Base-by-base conservation (phyloP, 1,140 invertebrate genomes). In the Papilio dardanus region DNA sequence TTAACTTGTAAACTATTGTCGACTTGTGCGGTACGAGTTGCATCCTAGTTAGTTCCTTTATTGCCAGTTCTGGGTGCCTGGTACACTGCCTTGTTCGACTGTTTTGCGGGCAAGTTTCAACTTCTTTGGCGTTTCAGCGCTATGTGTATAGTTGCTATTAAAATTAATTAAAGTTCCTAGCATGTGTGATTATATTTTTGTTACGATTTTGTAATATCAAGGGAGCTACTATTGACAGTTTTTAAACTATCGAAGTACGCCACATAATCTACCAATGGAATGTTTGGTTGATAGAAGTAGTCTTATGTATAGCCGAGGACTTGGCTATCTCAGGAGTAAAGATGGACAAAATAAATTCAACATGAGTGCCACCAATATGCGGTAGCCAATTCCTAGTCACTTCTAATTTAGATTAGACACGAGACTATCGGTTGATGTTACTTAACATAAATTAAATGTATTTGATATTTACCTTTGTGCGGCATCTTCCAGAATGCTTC, bases 401-500 rank as follows among this genome's bases (percentile, higher is more conserved):
- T n/a, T n/a, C n/a, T n/a, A n/a, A n/a, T n/a, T n/a, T n/a, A n/a
- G n/a, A n/a, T n/a, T n/a, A n/a, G n/a, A n/a, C n/a, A n/a, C n/a
- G n/a, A n/a, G n/a, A n/a, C n/a, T n/a, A n/a, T n/a, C n/a, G n/a
- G n/a, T n/a, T n/a, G n/a, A n/a, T n/a, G n/a, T n/a, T n/a, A n/a
- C n/a, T n/a, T n/a, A n/a, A n/a, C n/a, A n/a, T n/a, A n/a, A n/a
- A n/a, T n/a, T n/a, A n/a, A n/a, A n/a, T n/a, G n/a, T n/a, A 37
- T 7, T 21, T 12, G 3, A 30, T 33, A 54, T 65, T 82, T 88
- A 96, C 95, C 95, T 95, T 96, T 96, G 87, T 96, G 95, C 71
- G 95, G 95, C 95, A 96, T 96, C 88, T 95, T 96, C 95, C 95
- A 95, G 86, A 95, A 95, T 78, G 95, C 94, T 81, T 95, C 95